Base-by-base conservation (phyloP, 2,797 vertebrate species). In the Sebastiscus albofasciatus region DNA sequence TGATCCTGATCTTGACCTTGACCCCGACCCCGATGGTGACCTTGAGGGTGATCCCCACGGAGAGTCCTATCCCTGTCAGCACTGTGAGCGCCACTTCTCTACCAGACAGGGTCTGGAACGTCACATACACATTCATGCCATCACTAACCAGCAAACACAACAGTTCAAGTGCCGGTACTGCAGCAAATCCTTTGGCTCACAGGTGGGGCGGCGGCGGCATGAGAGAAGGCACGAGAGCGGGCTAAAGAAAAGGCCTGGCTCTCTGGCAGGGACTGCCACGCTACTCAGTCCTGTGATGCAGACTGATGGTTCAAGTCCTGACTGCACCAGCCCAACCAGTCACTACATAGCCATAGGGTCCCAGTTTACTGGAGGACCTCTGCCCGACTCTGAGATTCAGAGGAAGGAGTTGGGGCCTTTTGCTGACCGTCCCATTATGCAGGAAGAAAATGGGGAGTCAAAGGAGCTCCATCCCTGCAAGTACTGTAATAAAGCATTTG, bases 401-500 rank as follows among this genome's bases (percentile, higher is more conserved):
- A 95, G 87, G 72, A 96, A 92, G 67, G 93, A 94, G 62, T 54
- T 83, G 4, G 89, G 78, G 13, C 67, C 85, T 16, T 93, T 94
- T 24, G 66, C 76, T 0, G 93, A 96, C 72, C 93, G 90, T 24
- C 88, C 95, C 3, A 89, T 92, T 7, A 73, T 95, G 8, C 85
- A 95, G 12, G 98, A 98, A 75, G 98, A 99, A 77, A 98, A 96
- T 2, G 97, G 97, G 3, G 98, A 98, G 68, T 95, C 96, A 12
- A 98, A 97, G 85, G 98, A 99, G 68, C 94, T 98, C 70, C 98
- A 99, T 84, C 97, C 97, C 0, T 99, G 99, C 94, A 98, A 98
- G 84, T 99, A 99, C 77, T 99, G 99, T 92, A 99, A 97, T 66
- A 99, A 99, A 92, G 96, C 98, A 29, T 99, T 99, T 82, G 98